Evolutionary conservation across 2,888 invertebrate genomes (phyloP).

Genomic region (Tinea pellionella): DNA sequence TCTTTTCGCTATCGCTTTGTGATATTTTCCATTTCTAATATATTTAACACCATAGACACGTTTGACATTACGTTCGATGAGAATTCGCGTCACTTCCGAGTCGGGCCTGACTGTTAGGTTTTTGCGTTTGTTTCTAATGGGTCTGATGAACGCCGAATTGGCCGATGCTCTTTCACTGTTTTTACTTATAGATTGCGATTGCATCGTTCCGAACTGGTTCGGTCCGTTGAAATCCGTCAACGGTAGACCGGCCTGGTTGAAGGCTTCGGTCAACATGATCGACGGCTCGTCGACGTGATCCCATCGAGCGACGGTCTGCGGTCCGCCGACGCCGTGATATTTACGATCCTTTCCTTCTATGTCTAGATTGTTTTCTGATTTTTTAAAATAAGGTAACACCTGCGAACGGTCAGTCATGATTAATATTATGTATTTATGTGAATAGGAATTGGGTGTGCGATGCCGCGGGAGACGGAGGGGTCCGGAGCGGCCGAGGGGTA

Average conservation of each 20-base stretch:
- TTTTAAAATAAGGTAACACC: constrained; percentile 75
- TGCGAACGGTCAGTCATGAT: constrained; percentile 22
- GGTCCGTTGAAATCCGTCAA: constrained; percentile 66
- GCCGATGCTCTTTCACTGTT: constrained; percentile 71
- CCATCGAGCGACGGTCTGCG: constrained; percentile 69
- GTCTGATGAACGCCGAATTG: constrained; percentile 74
- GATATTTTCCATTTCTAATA: constrained; percentile 22
- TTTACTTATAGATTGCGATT: constrained; percentile 64
- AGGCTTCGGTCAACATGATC: constrained; percentile 63
- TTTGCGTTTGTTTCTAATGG: constrained; percentile 63
- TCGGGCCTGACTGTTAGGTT: constrained; percentile 61
- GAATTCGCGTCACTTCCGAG: constrained; percentile 63
- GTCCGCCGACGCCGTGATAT: constrained; percentile 71
- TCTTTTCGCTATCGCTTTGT: constrained; percentile 39
- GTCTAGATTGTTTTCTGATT: constrained; percentile 72
- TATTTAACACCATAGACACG: constrained; percentile 41
- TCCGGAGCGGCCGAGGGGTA: no score
- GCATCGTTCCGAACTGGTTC: constrained; percentile 65
- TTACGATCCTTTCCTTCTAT: constrained; percentile 49
- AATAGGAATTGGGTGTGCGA: no score
- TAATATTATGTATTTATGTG: neutral
- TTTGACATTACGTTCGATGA: constrained; percentile 56
- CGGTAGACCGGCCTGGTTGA: constrained; percentile 68
- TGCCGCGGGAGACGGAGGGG: no score
- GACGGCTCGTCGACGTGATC: constrained; percentile 71